Percentiles rank a stretch among this genome's conserved stretches.
These are phyloP conservation scores for Psammodynastes pulverulentus DNA, from an alignment of 2,113 vertebrate species.

Conservation along the genomic window DNA sequence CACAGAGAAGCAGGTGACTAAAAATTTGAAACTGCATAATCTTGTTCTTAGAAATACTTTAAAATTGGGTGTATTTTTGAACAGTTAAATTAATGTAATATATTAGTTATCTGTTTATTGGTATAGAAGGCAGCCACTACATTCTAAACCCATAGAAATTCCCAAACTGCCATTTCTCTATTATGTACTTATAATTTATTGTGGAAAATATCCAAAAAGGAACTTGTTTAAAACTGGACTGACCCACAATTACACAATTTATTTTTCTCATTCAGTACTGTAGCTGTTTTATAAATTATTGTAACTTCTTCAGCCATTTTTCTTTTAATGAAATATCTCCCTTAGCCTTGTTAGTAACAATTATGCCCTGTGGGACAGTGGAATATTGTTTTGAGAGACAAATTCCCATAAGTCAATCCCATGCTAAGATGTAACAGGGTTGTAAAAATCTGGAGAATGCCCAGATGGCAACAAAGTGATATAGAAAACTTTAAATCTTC, in stretches of 20 bases:
- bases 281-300: background rate
- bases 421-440: background rate
- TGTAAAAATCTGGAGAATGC: background rate
- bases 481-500: background rate
- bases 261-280: background rate
- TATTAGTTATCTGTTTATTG: background rate
- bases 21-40: conserved; percentile 26
- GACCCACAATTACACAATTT: background rate
- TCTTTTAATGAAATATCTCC: background rate
- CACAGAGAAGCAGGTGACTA: conserved; percentile 32
- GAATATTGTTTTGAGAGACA: background rate
- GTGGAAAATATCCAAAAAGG: background rate
- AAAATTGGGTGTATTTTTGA: conserved; percentile 23
- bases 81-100: conserved; percentile 10
- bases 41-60: conserved; percentile 8
- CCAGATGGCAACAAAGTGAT: background rate
- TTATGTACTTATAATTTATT: background rate
- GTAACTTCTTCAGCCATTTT: background rate
- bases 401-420: background rate
- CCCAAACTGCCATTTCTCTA: background rate
- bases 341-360: background rate
- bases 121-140: background rate
- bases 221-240: background rate
- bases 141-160: background rate
- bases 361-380: background rate